Evolutionary conservation across 2,888 invertebrate genomes (phyloP), one percentile per base, ranked within the genome.

Genomic region (Artemia sinica): DNA sequence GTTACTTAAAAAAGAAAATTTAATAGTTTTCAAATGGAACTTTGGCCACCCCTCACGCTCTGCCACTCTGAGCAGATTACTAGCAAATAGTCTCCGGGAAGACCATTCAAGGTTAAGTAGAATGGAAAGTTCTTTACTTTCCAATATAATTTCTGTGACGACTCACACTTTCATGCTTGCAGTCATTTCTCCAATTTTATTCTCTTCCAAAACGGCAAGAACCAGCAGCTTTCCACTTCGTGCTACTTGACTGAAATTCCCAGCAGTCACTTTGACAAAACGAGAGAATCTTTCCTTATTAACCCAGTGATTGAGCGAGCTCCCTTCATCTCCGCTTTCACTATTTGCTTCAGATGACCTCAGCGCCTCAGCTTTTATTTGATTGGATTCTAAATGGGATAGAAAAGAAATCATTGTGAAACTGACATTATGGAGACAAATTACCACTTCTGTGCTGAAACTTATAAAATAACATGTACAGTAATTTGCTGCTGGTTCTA

Each of bases 281-380:
- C 88, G 86, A 65, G 87, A 84, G 80, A 93, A 95, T 72, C 93
- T 82, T 77, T 95, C 94, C 14, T 86, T 84, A 75, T 91, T 90
- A 48, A 95, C 84, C 92, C 93, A 95, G 72, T 85, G 85, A 73
- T 58, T 58, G 14, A 58, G 10, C 14, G 63, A 58, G 14, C 9
- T n/a, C 0, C 14, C 14, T n/a, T 18, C 63, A 58, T 58, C 63
- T n/a, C 8, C 14, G n/a, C 14, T n/a, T 58, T 58, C 63, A 28
- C 28, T 58, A 18, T n/a, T n/a, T 18, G 12, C 28, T n/a, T 18
- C 63, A 18, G n/a, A 28, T 58, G 63, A 58, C 28, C 14, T 58
- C 11, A n/a, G 63, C 8, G 63, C 63, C 28, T 58, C 63, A 28
- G 63, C 63, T 18, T n/a, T 58, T 58, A 58, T 58, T 58, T 58